phyloP scores from a whole-genome alignment of 2,888 invertebrate species.

The Nomada goodeniana region DNA sequence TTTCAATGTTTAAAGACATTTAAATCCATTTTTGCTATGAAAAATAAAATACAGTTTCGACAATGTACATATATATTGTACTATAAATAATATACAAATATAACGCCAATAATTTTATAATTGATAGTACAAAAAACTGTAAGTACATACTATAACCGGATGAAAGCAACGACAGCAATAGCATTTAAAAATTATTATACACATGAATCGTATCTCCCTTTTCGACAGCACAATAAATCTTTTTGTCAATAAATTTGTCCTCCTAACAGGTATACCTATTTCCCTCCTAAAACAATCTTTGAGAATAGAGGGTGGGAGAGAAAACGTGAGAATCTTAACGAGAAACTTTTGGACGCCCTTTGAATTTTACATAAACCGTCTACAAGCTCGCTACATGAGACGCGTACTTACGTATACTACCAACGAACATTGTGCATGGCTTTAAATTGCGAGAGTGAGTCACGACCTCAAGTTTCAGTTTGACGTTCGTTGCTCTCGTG shows the following conservation, averaged over 20 bases:
- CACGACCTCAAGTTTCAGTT: constrained; percentile 6
- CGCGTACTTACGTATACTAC: neutral
- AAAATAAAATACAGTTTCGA: no score
- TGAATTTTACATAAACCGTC: constrained; percentile 12
- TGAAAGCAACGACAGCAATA: no score
- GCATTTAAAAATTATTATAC: no score
- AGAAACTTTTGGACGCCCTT: constrained; percentile 1
- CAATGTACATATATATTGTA: no score
- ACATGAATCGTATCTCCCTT: no score
- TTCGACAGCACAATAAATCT: neutral
- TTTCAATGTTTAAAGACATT: no score
- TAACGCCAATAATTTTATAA: no score
- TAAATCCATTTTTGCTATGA: no score
- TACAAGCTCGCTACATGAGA: neutral
- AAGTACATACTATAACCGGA: no score
- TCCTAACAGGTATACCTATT: neutral
- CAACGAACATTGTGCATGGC: neutral
- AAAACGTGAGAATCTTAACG: constrained; percentile 2
- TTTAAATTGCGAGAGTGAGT: neutral
- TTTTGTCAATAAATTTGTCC: neutral
- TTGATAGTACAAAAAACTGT: no score
- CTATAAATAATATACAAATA: no score
- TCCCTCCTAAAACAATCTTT: neutral
- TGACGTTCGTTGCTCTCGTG: neutral
- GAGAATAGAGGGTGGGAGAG: neutral